A percentile compares a stretch with the other conserved stretches of the same genome.
Conservation (phyloP, 2,888 invertebrate species). For the Cephus runcator region DNA sequence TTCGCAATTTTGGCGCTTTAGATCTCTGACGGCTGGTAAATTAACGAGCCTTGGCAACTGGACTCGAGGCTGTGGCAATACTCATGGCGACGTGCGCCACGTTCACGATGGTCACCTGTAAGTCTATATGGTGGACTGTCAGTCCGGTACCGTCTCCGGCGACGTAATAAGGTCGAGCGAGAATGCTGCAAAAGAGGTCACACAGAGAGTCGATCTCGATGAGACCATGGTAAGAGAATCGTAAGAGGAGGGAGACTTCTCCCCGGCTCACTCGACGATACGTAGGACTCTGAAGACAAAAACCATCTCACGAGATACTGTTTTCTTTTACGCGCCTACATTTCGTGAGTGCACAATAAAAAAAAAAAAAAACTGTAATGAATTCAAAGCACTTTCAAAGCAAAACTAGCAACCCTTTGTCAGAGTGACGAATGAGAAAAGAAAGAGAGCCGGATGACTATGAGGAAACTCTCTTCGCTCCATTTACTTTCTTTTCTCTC, state of each 20-base stretch:
- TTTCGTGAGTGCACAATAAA: background rate
- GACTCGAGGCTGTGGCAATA: conserved; percentile 2
- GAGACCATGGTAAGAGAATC: background rate
- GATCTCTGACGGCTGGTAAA: conserved; percentile 17
- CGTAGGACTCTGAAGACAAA: background rate
- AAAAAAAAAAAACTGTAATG: background rate
- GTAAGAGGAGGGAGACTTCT: background rate
- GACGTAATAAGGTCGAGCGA: conserved; percentile 41
- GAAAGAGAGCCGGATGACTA: background rate
- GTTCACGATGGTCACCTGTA: conserved; percentile 1
- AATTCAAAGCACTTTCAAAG: background rate
- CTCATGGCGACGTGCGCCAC: background rate
- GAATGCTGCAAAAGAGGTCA: background rate
- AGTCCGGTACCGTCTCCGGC: conserved; percentile 6
- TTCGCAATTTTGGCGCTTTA: conserved; percentile 16
- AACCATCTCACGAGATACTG: background rate
- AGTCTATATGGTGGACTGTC: background rate
- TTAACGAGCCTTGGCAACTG: conserved; percentile 9
- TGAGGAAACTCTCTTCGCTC: background rate
- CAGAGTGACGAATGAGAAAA: background rate
- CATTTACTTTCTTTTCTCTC: background rate
- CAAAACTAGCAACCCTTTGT: background rate
- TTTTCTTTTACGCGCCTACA: background rate
- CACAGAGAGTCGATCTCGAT: background rate
- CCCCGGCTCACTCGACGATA: background rate